phyloP scores from a whole-genome alignment of 2,888 invertebrate genomes.

The Thysanoteuthis rhombus region DNA sequence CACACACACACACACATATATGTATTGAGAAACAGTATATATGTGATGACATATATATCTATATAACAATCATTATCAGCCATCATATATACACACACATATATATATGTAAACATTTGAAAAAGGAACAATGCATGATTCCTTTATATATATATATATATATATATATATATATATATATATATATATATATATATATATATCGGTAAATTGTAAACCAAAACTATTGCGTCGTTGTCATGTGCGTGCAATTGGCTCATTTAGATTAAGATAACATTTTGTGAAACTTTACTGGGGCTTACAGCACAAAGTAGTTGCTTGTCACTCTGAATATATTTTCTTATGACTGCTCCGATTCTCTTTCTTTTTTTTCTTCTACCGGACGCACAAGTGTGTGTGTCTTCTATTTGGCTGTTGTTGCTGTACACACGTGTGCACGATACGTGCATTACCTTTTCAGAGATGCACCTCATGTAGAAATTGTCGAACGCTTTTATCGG shows the following conservation, averaged over 20 bases:
- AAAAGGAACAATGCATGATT: too few species aligned
- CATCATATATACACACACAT: too few species aligned
- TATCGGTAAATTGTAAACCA: neutral
- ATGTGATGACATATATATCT: too few species aligned
- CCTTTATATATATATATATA: neutral
- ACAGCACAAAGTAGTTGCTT: neutral
- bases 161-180: neutral
- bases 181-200: conserved; percentile 12
- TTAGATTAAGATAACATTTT: neutral
- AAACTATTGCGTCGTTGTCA: neutral
- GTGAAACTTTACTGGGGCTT: neutral
- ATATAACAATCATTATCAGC: too few species aligned
- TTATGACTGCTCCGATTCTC: neutral
- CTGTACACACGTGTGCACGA: neutral
- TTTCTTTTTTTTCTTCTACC: neutral
- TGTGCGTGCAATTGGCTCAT: neutral
- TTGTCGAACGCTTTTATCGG: neutral
- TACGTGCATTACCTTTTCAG: neutral
- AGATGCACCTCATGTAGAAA: neutral
- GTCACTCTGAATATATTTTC: neutral
- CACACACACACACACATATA: too few species aligned
- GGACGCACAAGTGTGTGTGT: neutral
- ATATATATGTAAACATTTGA: too few species aligned
- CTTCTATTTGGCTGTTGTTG: neutral
- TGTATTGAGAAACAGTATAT: too few species aligned